Evolutionary conservation across 2,888 invertebrate species (phyloP), one percentile per base, ranked within the genome.

Genomic region (Reticulitermes lucifugus): DNA sequence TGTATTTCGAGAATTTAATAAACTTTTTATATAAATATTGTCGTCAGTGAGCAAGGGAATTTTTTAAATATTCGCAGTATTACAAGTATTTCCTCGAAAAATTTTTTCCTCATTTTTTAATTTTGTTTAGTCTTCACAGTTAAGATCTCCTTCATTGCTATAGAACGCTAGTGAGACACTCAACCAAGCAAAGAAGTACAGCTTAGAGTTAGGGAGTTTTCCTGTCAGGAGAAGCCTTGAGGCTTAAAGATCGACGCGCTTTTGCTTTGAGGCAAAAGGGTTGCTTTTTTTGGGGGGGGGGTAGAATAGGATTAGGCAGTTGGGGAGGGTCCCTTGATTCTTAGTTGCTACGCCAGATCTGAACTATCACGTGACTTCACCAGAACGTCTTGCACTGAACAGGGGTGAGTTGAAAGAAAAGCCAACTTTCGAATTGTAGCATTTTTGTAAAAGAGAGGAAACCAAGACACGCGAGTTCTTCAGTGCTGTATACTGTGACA

Each of bases 281-380:
- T 46, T 46, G 4, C 51, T 43, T 77, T 46, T 46, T 77, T 46
- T 46, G 1, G 22, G 25, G 25, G 25, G 25, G 25, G 25, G 46
- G 43, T 22, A 77, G n/a, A 77, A 77, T 77, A 18, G 51, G 77
- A 77, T 77, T 77, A 77, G 77, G 25, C 25, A 43, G 77, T 9
- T 22, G 77, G 46, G 22, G 1, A 46, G 41, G 22, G n/a, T 9
- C 77, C 46, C 73, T 41, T 6, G 2, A 65, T 65, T n/a, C 65
- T 65, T 65, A 12, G 46, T 46, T 77, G 22, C 22, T 77, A 25
- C 9, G 46, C 43, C 7, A 12, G 55, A 55, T 55, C 55, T 18
- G 14, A 55, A 55, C 73, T n/a, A 21, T 51, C 46, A 77, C 77
- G 77, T 77, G 77, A 77, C n/a, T n/a, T 41, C 22, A 46, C 18